These are phyloP conservation scores for Plodia interpunctella DNA, from an alignment of 1,140 invertebrate species.

Conservation along the genomic window DNA sequence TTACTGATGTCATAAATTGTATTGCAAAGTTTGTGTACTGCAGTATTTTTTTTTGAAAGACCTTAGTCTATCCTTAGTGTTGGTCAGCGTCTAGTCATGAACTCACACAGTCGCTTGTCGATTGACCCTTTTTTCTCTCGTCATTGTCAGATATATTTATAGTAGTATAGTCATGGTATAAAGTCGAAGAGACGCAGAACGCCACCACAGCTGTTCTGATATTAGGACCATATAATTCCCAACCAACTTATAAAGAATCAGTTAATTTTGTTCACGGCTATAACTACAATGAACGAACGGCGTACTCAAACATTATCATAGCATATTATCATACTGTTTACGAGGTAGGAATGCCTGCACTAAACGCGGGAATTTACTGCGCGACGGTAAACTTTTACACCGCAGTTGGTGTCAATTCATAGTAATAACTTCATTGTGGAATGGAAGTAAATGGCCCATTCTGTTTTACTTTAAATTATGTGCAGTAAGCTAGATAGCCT, in stretches of 20 bases:
- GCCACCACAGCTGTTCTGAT: no score
- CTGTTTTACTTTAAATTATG: background rate
- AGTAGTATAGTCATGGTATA: no score
- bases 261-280: background rate
- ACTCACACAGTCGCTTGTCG: no score
- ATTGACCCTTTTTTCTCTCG: no score
- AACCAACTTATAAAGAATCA: background rate
- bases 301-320: background rate
- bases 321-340: conserved; percentile 14
- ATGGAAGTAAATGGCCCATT: background rate
- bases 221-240: no score
- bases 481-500: background rate
- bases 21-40: no score
- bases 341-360: conserved; percentile 7
- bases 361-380: conserved; percentile 7
- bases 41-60: no score
- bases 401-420: conserved; percentile 5
- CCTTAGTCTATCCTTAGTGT: no score
- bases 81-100: no score
- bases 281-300: background rate
- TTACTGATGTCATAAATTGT: no score
- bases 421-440: conserved; percentile 13
- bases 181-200: no score
- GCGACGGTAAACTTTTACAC: conserved; percentile 10
- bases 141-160: no score